Base-by-base conservation (phyloP, 2,113 vertebrate species). In the Riparia riparia region DNA sequence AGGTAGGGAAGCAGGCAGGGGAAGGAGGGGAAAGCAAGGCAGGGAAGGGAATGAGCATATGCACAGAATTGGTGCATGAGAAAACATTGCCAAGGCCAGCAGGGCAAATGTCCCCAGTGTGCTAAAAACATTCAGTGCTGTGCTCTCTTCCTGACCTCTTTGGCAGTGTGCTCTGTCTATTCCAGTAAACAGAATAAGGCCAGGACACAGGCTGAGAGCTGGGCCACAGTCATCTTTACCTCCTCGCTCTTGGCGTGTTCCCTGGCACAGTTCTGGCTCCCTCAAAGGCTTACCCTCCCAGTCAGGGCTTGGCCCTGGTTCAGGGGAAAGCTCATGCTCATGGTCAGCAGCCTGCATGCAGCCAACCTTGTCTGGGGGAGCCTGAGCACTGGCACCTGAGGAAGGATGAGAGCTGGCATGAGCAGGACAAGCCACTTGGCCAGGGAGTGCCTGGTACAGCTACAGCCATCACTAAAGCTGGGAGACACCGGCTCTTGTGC, bases 11-110 rank as follows among this genome's bases (percentile, higher is more conserved):
- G 58, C 58, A 57, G 19, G 50, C 4, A 0, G 25, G 22, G 21
- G 19, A 60, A 29, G 45, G 32, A 58, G 77, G 37, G 41, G 25
- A 65, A 49, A 18, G 34, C 41, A 72, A 73, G 63, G n/a, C 28
- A 2, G 32, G 53, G 42, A 79, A 69, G 12, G 12, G 25, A 86
- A 79, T 0, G 32, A 90, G 9, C 17, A 18, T 37, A 78, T 29
- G 37, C 56, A 65, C 70, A 57, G 24, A 79, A 94, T 28, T 25
- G 37, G 25, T 50, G 81, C 73, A 45, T 93, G 84, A 93, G 93
- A 84, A 95, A 95, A 86, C 45, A 7, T 9, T 84, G 93, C 83
- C 93, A 89, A 86, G 89, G 82, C 80, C 89, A 95, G 69, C 69
- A 86, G 91, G 89, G 56, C 72, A 94, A 68, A 64, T n/a, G 44